Percentiles rank a stretch among this genome's conserved stretches.
phyloP scores from a whole-genome alignment of 2,888 invertebrate species.

The Xestia c-nigrum region DNA sequence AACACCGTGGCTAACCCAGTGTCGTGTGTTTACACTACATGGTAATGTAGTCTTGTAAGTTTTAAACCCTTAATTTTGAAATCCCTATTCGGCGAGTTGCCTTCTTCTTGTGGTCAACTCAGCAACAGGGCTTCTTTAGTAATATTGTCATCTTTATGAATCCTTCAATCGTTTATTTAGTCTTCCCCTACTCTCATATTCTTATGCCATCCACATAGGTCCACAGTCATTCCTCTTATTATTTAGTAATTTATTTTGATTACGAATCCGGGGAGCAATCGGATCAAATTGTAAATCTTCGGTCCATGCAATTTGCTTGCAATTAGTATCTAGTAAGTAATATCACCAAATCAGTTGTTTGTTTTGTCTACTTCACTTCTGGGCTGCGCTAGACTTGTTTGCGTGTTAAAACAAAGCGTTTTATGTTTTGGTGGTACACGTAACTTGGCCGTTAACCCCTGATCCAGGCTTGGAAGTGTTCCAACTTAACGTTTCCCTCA shows the following conservation, averaged over 20 bases:
- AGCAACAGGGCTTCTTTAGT: background rate
- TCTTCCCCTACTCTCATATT: background rate
- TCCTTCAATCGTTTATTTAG: background rate
- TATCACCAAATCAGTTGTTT: slow-evolving; percentile 36
- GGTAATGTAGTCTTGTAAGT: too few species aligned
- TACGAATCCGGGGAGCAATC: background rate
- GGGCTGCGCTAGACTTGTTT: slow-evolving; percentile 67
- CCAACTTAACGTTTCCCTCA: slow-evolving; percentile 65
- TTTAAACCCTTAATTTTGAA: background rate
- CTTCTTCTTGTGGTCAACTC: background rate
- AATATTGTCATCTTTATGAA: background rate
- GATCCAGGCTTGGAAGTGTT: slow-evolving; percentile 68
- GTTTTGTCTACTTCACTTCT: slow-evolving; percentile 53
- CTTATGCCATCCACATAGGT: background rate
- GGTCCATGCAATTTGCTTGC: background rate
- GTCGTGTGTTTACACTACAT: too few species aligned
- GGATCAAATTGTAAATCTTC: too few species aligned
- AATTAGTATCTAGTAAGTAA: slow-evolving; percentile 12
- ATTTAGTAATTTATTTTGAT: background rate
- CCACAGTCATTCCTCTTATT: background rate
- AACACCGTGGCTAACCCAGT: too few species aligned
- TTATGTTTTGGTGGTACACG: slow-evolving; percentile 45
- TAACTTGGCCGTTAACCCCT: slow-evolving; percentile 69
- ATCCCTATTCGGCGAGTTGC: background rate
- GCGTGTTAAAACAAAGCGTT: slow-evolving; percentile 61